Evolutionary conservation across 2,888 invertebrate genomes (phyloP), one percentile per base, ranked within the genome.

Genomic region (Zaprionus obscuricornis): DNA sequence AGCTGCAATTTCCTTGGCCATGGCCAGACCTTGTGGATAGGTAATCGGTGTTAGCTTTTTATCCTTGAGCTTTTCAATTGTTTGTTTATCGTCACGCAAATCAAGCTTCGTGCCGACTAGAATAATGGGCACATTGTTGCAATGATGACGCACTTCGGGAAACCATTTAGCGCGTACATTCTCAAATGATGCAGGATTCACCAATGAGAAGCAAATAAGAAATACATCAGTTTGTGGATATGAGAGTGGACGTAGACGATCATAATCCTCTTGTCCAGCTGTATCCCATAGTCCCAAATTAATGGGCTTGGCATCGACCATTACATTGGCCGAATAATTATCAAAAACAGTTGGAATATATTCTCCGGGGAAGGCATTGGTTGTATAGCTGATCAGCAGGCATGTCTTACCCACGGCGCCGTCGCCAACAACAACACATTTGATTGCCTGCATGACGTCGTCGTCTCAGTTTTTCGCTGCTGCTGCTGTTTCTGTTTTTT

Each of bases 341-440:
- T 89, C 89, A 57, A 89, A 89, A n/a, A 89, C 89, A 1, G 89
- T 89, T 29, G 89, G 89, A 47, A 89, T 89, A 42, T 89, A 89
- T 50, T 89, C 89, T 20, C 89, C 89, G 16, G 89, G 89, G 34
- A 89, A 89, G 71, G 89, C 89, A 70, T 89, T 89, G 34, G 89
- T 89, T 11, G 89, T 89, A 49, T 89, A 89, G 73, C 89, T 89
- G 81, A 89, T 89, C 66, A 89, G 76, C 43, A 89, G 87, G 66
- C 89, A 89, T 33, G 89, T 89, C 67, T 89, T 89, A 74, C 89
- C 89, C 40, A 89, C 89, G 64, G 89, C 89, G 74, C 89, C 89
- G 68, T 89, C 89, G 73, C 89, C 89, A 69, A 89, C 89, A 60
- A 89, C 89, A 62, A 89, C 89, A 71, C 89, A 89, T 64, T 89